phyloP scores from a whole-genome alignment of 2,797 vertebrate species.

The Denticeps clupeoides region DNA sequence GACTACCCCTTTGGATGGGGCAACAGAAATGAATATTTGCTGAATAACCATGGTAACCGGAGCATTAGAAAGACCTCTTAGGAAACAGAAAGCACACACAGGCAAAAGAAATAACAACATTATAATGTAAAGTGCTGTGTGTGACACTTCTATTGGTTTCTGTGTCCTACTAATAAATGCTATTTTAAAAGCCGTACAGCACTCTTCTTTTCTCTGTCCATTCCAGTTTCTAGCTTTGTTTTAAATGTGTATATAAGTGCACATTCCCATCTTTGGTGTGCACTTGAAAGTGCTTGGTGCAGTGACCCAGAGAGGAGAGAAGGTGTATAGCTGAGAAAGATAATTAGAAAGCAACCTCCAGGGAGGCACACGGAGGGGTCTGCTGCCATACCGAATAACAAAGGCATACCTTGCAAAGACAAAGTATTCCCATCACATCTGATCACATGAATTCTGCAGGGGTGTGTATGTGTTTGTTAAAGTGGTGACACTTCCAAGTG shows the following conservation, averaged over 20 bases:
- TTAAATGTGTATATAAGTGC: too few species aligned
- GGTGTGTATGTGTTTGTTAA: too few species aligned
- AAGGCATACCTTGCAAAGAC: not conserved
- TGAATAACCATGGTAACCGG: not conserved
- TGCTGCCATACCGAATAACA: not conserved
- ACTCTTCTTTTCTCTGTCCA: too few species aligned
- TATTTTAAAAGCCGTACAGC: too few species aligned
- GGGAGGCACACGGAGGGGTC: not conserved
- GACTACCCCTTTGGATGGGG: conserved; percentile 38
- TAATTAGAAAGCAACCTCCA: conserved; percentile 8
- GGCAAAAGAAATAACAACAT: not conserved
- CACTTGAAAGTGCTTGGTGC: not conserved
- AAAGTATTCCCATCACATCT: not conserved
- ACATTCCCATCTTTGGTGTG: not conserved
- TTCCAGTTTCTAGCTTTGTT: too few species aligned
- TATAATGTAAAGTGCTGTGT: too few species aligned
- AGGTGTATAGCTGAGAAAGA: conserved; percentile 4
- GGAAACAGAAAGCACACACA: too few species aligned
- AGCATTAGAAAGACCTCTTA: not conserved
- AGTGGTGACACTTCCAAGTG: too few species aligned
- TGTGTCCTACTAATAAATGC: too few species aligned
- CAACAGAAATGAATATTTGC: not conserved
- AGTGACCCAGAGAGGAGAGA: not conserved
- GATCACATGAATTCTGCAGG: not conserved
- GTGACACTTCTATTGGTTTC: not conserved